These are phyloP conservation scores for Hipparchia sbordonii DNA, from an alignment of 2,888 invertebrate species.

Conservation along the genomic window DNA sequence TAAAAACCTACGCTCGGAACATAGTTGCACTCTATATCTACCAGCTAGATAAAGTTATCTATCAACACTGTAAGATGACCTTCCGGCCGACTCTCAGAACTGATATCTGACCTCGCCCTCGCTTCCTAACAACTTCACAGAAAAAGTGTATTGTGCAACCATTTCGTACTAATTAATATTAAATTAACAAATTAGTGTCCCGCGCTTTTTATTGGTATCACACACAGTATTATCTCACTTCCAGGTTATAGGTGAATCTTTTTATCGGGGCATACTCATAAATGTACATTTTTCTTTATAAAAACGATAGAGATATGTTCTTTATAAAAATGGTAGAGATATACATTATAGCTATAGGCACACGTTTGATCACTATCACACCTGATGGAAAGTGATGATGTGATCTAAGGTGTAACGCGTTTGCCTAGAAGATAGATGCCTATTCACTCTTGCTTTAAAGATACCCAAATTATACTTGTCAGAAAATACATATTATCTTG, in stretches of 20 bases:
- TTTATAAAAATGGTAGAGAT: not conserved
- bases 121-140: slow-evolving; percentile 55
- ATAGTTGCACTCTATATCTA: slow-evolving; percentile 9
- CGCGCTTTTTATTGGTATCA: slow-evolving; percentile 37
- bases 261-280: slow-evolving; percentile 26
- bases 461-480: too few species aligned
- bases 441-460: too few species aligned
- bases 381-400: too few species aligned
- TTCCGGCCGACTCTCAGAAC: slow-evolving; percentile 51
- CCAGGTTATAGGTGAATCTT: slow-evolving; percentile 41
- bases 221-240: slow-evolving; percentile 34
- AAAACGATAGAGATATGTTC: not conserved
- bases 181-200: slow-evolving; percentile 34
- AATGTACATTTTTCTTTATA: slow-evolving; percentile 3
- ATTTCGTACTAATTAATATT: slow-evolving; percentile 40
- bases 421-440: too few species aligned
- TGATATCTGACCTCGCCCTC: slow-evolving; percentile 57
- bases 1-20: slow-evolving; percentile 14
- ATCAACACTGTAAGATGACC: slow-evolving; percentile 45
- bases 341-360: too few species aligned
- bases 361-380: too few species aligned
- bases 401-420: too few species aligned
- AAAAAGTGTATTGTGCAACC: slow-evolving; percentile 41
- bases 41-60: slow-evolving; percentile 31
- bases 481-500: too few species aligned